Percentiles rank a stretch among this genome's conserved stretches.
phyloP scores from a whole-genome alignment of 2,113 vertebrate species.

The Dunckerocampus dactyliophorus region DNA sequence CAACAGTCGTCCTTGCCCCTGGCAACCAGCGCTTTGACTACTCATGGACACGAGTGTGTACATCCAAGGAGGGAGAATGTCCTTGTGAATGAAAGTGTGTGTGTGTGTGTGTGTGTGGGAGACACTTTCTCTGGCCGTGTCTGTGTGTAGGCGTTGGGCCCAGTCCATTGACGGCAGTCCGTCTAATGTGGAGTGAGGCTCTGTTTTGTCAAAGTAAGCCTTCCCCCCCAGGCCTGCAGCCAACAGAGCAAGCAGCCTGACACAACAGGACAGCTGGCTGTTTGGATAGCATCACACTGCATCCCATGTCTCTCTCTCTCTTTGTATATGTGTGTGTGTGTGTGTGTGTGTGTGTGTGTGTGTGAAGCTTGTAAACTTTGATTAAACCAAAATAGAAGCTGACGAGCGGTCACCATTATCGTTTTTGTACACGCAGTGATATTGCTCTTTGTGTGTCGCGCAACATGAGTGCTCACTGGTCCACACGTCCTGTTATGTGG shows the following conservation, averaged over 20 bases:
- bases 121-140: constrained; percentile 3
- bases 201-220: constrained; percentile 62
- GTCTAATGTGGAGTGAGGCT: constrained; percentile 61
- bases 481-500: constrained; percentile 7
- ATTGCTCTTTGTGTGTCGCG: not conserved
- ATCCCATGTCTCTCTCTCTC: constrained; percentile 7
- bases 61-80: constrained; percentile 21
- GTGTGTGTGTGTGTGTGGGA: constrained; percentile 25
- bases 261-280: constrained; percentile 67
- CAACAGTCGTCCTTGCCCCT: not conserved
- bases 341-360: constrained; percentile 3
- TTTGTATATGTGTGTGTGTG: constrained; percentile 8
- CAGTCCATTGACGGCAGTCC: constrained; percentile 54
- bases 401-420: not conserved
- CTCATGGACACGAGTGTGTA: not conserved
- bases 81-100: constrained; percentile 27
- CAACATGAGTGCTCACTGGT: not conserved
- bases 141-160: constrained; percentile 17
- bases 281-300: constrained; percentile 60
- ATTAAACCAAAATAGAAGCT: constrained; percentile 25
- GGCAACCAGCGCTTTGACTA: constrained; percentile 3
- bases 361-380: constrained; percentile 19
- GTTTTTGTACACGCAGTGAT: not conserved
- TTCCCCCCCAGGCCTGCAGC: constrained; percentile 49
- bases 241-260: constrained; percentile 55